These are phyloP conservation scores for Philereme vetulata DNA, from an alignment of 2,888 invertebrate species.

Conservation along the genomic window DNA sequence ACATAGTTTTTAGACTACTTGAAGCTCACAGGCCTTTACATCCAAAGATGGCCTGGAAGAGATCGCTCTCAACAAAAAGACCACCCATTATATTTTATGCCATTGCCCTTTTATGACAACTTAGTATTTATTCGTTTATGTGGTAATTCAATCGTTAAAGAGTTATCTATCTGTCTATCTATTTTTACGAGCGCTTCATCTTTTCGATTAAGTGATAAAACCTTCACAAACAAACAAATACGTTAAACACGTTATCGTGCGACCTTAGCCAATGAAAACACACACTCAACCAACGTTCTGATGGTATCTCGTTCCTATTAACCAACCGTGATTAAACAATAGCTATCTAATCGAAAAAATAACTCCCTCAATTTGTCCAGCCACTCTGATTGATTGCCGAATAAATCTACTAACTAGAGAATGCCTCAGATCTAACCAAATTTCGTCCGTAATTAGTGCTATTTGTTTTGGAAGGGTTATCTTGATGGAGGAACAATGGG, in stretches of 20 bases:
- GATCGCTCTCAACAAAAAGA: too few relatives aligned
- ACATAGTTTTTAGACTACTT: too few relatives aligned
- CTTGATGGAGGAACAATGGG: constrained; percentile 73
- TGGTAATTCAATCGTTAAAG: too few relatives aligned
- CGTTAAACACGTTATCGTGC: background rate
- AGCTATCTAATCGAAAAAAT: constrained; percentile 78
- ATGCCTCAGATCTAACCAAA: constrained; percentile 71
- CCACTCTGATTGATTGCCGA: constrained; percentile 60
- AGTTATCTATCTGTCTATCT: too few relatives aligned
- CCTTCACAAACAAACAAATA: too few relatives aligned
- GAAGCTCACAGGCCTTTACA: too few relatives aligned
- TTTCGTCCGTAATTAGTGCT: constrained; percentile 76
- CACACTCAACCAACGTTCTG: constrained; percentile 45
- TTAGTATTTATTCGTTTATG: too few relatives aligned
- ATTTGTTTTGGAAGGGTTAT: constrained; percentile 77
- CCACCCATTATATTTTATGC: too few relatives aligned
- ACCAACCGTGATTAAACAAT: constrained; percentile 77
- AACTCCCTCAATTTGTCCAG: constrained; percentile 75
- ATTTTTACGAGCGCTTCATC: too few relatives aligned
- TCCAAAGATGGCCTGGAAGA: too few relatives aligned
- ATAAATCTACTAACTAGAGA: constrained; percentile 76
- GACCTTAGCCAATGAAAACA: constrained; percentile 40
- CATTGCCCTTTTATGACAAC: too few relatives aligned
- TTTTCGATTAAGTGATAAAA: too few relatives aligned
- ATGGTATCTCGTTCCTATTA: constrained; percentile 70